Evolutionary conservation across 2,113 vertebrate genomes (phyloP).

Genomic region (Sander vitreus): DNA sequence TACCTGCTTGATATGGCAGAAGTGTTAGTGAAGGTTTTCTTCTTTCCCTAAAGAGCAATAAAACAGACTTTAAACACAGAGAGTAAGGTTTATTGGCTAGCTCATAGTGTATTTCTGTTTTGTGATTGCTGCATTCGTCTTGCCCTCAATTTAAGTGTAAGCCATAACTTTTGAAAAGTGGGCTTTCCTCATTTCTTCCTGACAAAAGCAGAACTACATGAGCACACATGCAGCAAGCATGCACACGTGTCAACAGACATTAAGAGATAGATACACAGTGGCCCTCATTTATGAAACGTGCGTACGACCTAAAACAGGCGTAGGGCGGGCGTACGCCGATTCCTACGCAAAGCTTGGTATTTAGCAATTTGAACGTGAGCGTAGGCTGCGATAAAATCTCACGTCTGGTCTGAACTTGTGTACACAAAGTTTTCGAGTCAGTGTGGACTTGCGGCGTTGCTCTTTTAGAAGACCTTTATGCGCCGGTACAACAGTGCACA

Average conservation of each 20-base stretch:
- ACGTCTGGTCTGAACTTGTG: no score
- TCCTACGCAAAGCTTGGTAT: no score
- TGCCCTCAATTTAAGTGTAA: not conserved
- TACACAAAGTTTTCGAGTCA: no score
- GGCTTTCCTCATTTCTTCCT: not conserved
- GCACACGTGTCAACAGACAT: not conserved
- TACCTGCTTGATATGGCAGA: slow-evolving; percentile 73
- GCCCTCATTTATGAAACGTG: no score
- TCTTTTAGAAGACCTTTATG: no score
- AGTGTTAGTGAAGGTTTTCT: slow-evolving; percentile 24
- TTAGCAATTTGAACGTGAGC: no score
- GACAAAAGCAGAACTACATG: not conserved
- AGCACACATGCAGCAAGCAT: not conserved
- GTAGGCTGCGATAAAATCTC: no score
- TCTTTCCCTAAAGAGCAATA: slow-evolving; percentile 61
- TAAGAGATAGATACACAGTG: not conserved
- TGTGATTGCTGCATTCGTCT: not conserved
- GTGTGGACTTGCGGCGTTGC: no score
- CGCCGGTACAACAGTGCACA: no score
- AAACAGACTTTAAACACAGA: slow-evolving; percentile 11
- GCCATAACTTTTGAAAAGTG: not conserved
- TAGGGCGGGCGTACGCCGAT: no score
- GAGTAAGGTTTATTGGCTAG: not conserved
- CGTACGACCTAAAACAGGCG: no score
- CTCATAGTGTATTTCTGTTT: not conserved